Evolutionary conservation across 2,113 vertebrate species (phyloP).

Genomic region (Sapayoa aenigma): DNA sequence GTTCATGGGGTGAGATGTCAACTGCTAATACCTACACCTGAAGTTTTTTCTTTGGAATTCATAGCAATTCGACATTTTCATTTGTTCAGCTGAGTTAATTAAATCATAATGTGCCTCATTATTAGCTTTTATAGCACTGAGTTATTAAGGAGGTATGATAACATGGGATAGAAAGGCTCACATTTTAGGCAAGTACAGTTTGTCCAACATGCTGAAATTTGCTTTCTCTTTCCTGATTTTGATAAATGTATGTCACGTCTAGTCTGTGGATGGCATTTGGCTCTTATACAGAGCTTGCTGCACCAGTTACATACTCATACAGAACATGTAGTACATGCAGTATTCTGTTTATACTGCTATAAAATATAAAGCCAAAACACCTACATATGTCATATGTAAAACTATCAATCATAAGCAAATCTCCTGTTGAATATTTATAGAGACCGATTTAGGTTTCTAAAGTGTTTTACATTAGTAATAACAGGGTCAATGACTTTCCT

Average conservation of each 20-base stretch:
- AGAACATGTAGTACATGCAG: background rate
- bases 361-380: background rate
- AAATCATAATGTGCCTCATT: background rate
- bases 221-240: background rate
- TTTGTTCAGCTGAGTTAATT: background rate
- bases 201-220: background rate
- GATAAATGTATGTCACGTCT: background rate
- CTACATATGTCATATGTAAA: background rate
- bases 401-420: background rate
- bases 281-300: background rate
- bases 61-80: background rate
- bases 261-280: background rate
- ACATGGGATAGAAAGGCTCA: background rate
- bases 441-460: background rate
- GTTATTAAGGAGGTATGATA: background rate
- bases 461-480: background rate
- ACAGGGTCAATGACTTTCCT: background rate
- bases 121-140: background rate
- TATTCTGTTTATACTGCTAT: background rate
- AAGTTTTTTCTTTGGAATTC: background rate
- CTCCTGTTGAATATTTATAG: conserved; percentile 1
- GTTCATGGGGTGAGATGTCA: background rate
- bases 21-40: background rate
- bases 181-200: background rate
- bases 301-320: background rate